These are phyloP conservation scores for Cyprinodon variegatus DNA, from an alignment of 2,113 vertebrate genomes.

Conservation along the genomic window DNA sequence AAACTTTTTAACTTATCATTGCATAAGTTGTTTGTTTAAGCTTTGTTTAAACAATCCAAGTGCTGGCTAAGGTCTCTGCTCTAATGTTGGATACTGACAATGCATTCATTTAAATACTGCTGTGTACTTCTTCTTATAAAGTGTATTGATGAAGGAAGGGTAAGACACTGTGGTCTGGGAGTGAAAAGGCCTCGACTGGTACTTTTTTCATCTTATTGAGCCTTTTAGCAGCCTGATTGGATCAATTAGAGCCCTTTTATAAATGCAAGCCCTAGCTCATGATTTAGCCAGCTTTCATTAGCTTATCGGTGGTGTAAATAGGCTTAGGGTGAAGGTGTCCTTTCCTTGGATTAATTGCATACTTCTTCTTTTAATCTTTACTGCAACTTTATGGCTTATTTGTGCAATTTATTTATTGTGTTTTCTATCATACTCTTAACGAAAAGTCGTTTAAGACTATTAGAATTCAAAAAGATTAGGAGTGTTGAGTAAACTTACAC, in stretches of 20 bases:
- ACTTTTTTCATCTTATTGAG: conserved; percentile 62
- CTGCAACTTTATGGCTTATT: conserved; percentile 24
- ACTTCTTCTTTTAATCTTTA: not conserved
- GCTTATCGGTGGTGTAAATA: conserved; percentile 62
- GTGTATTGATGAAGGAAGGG: conserved; percentile 65
- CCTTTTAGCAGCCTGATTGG: conserved; percentile 68
- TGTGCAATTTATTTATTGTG: conserved; percentile 17
- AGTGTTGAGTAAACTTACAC: not conserved
- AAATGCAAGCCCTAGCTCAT: conserved; percentile 66
- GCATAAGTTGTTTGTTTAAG: conserved; percentile 28
- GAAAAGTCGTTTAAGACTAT: not conserved
- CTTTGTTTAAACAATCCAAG: conserved; percentile 25
- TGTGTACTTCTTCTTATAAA: conserved; percentile 39
- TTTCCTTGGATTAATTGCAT: conserved; percentile 21
- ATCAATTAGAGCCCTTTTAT: conserved; percentile 65
- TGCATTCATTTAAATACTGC: conserved; percentile 60
- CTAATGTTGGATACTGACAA: conserved; percentile 42
- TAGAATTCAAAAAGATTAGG: not conserved
- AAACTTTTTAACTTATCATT: not conserved
- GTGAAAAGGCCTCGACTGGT: conserved; percentile 55
- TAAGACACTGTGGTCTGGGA: conserved; percentile 44
- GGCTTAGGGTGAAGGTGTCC: conserved; percentile 28
- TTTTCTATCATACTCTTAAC: not conserved
- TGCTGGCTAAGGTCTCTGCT: conserved; percentile 44
- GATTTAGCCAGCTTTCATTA: conserved; percentile 67